A percentile compares a stretch with the other conserved stretches of the same genome.
Evolutionary conservation across 2,797 vertebrate genomes (phyloP).

Genomic region (Thaleichthys pacificus): DNA sequence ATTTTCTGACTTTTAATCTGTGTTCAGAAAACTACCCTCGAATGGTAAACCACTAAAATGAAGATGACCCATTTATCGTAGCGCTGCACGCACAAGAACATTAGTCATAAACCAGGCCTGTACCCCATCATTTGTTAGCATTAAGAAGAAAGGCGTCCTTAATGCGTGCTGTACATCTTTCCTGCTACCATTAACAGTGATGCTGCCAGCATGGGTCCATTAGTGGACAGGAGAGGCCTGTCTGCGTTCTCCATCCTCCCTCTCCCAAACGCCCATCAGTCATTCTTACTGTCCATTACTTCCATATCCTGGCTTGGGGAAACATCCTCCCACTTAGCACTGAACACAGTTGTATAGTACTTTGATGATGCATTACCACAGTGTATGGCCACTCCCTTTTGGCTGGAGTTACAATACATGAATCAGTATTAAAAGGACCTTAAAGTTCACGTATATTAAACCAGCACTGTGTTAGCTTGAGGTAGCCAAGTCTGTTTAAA

Average conservation of each 20-base stretch:
- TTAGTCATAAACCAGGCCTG: not conserved
- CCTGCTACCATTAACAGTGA: not conserved
- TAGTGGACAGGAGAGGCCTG: not conserved
- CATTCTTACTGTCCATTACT: constrained; percentile 13
- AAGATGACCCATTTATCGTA: constrained; percentile 52
- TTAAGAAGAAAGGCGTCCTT: not conserved
- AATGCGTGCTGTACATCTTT: not conserved
- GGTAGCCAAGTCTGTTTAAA: no score
- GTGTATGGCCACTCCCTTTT: no score
- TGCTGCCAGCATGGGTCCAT: not conserved
- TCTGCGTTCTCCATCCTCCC: not conserved
- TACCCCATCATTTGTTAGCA: not conserved
- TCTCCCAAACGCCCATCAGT: not conserved
- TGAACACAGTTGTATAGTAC: no score
- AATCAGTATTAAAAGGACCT: no score
- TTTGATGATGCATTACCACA: no score
- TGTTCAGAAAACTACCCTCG: constrained; percentile 40
- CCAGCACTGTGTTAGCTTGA: no score
- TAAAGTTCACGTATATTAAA: no score
- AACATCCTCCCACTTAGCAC: constrained; percentile 10
- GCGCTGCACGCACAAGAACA: constrained; percentile 29
- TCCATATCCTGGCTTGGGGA: constrained; percentile 32
- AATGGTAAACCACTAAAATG: constrained; percentile 31
- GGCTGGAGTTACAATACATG: no score
- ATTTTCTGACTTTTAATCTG: constrained; percentile 49